Base-by-base conservation (phyloP, 2,888 invertebrate genomes). In the Coelopa pilipes region DNA sequence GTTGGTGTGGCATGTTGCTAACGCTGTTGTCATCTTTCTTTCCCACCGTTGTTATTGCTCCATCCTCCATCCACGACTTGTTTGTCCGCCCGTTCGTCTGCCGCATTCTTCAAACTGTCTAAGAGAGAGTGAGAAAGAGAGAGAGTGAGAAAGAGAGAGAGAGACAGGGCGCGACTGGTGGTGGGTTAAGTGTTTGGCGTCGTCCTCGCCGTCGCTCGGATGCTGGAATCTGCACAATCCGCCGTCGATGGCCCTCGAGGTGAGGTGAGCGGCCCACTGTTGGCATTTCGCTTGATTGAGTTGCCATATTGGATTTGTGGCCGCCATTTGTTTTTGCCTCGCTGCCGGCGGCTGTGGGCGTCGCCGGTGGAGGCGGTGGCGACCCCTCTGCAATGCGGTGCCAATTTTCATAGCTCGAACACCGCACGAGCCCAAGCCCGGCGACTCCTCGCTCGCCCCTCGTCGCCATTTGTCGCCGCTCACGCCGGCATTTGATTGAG, bases 261-360 rank as follows among this genome's bases (percentile, higher is more conserved):
- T 24, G 45, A 49, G 67, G 50, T 50, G 50, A 17, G 53, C 19
- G 47, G 67, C 21, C 45, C 21, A 12, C 19, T 57, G 55, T 55
- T 50, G 68, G 68, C n/a, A 46, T 57, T 69, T 69, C 17, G 17
- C 59, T 62, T 62, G 70, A 70, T 70, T 70, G 70, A 70, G 70
- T 70, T 70, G 70, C 50, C 49, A 49, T 49, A 66, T 66, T 50
- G 66, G 19, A 21, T 66, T 21, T 66, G 66, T 66, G 50, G 49
- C 66, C 19, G 49, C n/a, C 17, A 66, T 62, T 62, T 62, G 60
- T 62, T 57, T 57, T 57, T 62, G 60, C 34, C 24, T 53, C 15
- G 13, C 3, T 53, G 53, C 5, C n/a, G n/a, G 10, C 4, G 53
- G 53, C 10, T 53, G 13, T 5, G 2, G n/a, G 3, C 4, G 53